Conservation (phyloP, 2,797 vertebrate genomes). For the Falco novaeseelandiae region DNA sequence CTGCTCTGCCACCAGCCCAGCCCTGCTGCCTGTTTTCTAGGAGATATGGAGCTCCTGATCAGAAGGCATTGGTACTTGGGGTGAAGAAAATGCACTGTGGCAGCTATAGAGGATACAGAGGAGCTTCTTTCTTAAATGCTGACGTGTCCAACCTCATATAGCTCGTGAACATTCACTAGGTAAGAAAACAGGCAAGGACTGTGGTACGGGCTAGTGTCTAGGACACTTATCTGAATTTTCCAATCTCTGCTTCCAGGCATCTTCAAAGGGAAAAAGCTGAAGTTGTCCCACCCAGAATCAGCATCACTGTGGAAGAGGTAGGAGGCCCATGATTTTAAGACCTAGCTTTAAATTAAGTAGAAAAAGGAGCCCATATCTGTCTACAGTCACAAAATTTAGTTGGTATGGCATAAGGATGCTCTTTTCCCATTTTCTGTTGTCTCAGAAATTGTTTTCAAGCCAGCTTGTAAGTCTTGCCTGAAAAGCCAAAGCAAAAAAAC, state of each 20-base stretch:
- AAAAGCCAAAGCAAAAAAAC: neutral
- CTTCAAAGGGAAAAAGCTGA: neutral
- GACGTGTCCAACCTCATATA: neutral
- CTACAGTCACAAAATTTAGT: neutral
- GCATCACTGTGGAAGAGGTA: neutral
- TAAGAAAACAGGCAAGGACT: neutral
- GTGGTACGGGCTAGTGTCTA: neutral
- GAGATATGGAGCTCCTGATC: neutral
- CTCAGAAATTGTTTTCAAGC: neutral
- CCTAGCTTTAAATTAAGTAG: neutral
- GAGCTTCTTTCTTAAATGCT: neutral
- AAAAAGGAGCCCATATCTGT: neutral
- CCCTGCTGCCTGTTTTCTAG: neutral
- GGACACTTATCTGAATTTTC: neutral
- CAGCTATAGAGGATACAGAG: neutral
- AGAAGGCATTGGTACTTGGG: neutral
- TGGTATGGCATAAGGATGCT: neutral
- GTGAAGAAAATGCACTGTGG: neutral
- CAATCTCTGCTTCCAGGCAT: neutral
- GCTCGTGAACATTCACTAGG: neutral
- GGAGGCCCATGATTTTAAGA: neutral
- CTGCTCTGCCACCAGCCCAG: neutral
- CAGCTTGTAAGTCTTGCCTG: neutral
- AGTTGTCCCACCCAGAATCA: neutral
- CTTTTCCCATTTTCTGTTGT: neutral